Evolutionary conservation across 2,888 invertebrate species (phyloP).

Genomic region (Caenorhabditis drosophilae): DNA sequence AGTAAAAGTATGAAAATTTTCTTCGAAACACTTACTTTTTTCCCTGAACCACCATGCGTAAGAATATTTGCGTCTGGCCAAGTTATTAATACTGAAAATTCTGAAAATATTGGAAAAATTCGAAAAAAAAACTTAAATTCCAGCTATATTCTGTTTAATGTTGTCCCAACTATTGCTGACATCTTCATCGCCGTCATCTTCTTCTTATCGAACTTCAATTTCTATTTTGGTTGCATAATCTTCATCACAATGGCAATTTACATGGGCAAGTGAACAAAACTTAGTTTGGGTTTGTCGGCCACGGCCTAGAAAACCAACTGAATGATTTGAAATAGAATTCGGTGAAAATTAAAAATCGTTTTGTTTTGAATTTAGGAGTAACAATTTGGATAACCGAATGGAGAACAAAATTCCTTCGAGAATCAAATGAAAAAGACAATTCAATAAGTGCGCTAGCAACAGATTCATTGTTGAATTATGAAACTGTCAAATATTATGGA

Average conservation of each 20-base stretch:
- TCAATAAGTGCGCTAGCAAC: conserved; percentile 84
- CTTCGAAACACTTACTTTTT: no score
- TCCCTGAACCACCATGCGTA: no score
- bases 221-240: conserved; percentile 92
- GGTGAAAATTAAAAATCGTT: background rate
- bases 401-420: conserved; percentile 91
- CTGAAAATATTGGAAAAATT: no score
- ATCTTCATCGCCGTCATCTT: conserved; percentile 88
- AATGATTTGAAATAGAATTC: background rate
- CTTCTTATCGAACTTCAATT: conserved; percentile 86
- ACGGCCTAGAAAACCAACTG: no score
- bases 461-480: conserved; percentile 94
- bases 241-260: conserved; percentile 91
- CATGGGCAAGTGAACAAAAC: conserved; percentile 77
- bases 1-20: background rate
- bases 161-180: conserved; percentile 88
- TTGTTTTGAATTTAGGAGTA: conserved; percentile 78
- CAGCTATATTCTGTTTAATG: conserved; percentile 78
- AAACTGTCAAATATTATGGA: conserved; percentile 95
- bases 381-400: conserved; percentile 94
- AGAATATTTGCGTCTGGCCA: no score
- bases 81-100: no score
- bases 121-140: conserved; percentile 1
- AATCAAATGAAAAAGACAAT: conserved; percentile 93
- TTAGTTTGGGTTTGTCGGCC: background rate